These are phyloP conservation scores for Siniperca obscura DNA, from an alignment of 2,797 vertebrate species.

Conservation along the genomic window DNA sequence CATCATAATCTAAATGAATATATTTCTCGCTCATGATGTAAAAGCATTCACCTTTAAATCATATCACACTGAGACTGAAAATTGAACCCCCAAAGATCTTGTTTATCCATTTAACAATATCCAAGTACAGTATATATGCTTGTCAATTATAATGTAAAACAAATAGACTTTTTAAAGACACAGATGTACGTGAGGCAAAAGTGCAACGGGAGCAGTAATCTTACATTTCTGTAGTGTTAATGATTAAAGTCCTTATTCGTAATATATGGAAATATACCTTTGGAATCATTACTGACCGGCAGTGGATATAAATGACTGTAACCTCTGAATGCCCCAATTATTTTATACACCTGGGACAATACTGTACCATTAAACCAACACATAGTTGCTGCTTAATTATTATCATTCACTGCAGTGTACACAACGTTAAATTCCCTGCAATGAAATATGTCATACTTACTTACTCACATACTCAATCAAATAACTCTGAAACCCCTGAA, in stretches of 20 bases:
- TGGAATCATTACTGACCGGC: conserved; percentile 29
- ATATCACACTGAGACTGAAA: conserved; percentile 35
- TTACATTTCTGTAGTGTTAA: not conserved
- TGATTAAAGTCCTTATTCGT: conserved; percentile 32
- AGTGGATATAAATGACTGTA: conserved; percentile 40
- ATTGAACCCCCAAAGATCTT: conserved; percentile 10
- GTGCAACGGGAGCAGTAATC: not conserved
- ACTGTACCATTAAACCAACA: conserved; percentile 4
- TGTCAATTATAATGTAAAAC: conserved; percentile 8
- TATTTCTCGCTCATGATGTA: conserved; percentile 51
- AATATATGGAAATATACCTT: conserved; percentile 46
- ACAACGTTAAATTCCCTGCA: not conserved
- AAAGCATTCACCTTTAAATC: conserved; percentile 61
- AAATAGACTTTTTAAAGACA: conserved; percentile 22
- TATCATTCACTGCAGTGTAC: not conserved
- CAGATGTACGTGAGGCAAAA: conserved; percentile 7
- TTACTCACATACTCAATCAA: not conserved
- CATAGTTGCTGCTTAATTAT: conserved; percentile 29
- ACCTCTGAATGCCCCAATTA: conserved; percentile 42
- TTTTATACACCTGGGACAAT: conserved; percentile 36
- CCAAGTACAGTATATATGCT: conserved; percentile 7
- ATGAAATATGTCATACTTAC: not conserved
- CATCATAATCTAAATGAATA: conserved; percentile 60
- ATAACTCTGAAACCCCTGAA: not conserved
- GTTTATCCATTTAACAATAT: conserved; percentile 32